Conservation (phyloP, 2,888 invertebrate genomes). For the Melieria picta region DNA sequence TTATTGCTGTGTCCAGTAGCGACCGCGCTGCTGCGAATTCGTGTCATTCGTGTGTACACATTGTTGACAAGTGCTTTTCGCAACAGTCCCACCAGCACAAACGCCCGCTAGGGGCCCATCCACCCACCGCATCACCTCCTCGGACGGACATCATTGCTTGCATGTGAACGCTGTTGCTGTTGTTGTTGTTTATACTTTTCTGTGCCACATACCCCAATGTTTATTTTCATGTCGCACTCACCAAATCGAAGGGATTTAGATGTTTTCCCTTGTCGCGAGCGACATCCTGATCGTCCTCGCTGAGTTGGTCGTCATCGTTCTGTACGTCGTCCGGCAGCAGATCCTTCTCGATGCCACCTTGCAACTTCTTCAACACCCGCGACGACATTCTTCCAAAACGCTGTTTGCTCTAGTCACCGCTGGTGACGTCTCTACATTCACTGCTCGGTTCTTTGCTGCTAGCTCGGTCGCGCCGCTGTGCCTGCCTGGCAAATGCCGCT, state of each 20-base stretch:
- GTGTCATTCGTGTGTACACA: conserved; percentile 35
- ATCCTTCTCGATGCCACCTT: conserved; percentile 68
- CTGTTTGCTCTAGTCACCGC: too few species aligned
- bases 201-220: neutral
- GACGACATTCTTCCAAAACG: conserved; percentile 69
- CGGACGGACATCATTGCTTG: neutral
- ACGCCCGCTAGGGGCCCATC: too few species aligned
- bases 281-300: conserved; percentile 67
- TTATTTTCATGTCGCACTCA: conserved; percentile 60
- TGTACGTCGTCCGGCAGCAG: conserved; percentile 50
- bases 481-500: too few species aligned
- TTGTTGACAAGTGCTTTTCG: neutral
- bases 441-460: too few species aligned
- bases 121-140: conserved; percentile 9
- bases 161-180: neutral
- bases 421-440: too few species aligned
- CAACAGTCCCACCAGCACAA: too few species aligned
- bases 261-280: conserved; percentile 71
- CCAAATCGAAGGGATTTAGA: conserved; percentile 77
- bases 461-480: too few species aligned
- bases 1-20: too few species aligned
- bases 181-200: neutral
- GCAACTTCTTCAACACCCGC: conserved; percentile 73
- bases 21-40: conserved; percentile 3
- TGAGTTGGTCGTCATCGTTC: conserved; percentile 65